Evolutionary conservation across 2,888 invertebrate genomes (phyloP), one percentile per base, ranked within the genome.

Genomic region (Dolichopus griseipennis): DNA sequence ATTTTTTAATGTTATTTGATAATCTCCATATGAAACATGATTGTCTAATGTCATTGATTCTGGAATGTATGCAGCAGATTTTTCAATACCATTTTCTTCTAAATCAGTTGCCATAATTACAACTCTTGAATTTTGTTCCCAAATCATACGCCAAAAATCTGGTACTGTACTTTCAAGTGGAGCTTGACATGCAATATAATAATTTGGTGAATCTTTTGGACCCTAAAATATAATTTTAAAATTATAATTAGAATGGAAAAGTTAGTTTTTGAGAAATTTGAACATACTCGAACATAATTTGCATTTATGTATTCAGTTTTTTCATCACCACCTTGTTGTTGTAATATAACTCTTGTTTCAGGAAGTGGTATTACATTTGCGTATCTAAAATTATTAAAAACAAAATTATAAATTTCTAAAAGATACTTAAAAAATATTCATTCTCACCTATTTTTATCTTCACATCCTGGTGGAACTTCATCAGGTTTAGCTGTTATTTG

Each of bases 81-180:
- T 92, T 77, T 93, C 92, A 76, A 92, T 89, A 69, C 94, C 95
- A 74, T 92, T 92, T 82, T 95, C 95, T 76, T 89, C 90, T 70
- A 95, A 87, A 81, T 93, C 92, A 0, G 95, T 95, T 43, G 95
- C 84, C 93, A 95, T 95, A 70, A 96, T 86, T 72, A 97, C 86
- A 62, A 94, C 90, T 74, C 92, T 87, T 18, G 89, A 87, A 80
- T 95, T 93, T 79, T 96, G 95, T 76, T 96, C 95, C 96, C 96
- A 96, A 66, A 95, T 87, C 96, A 97, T 95, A 64, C 93, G 86
- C 96, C 96, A 97, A 80, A 96, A 95, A 82, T 97, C 96, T 41
- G 85, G 84, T 1, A 93, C 88, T 0, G 95, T 96, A 72, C 88
- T 87, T 69, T 90, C 87, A 72, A 95, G 83, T 0, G 96, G 96